Conservation (phyloP, 2,797 vertebrate species). For the Threskiornis aethiopicus region DNA sequence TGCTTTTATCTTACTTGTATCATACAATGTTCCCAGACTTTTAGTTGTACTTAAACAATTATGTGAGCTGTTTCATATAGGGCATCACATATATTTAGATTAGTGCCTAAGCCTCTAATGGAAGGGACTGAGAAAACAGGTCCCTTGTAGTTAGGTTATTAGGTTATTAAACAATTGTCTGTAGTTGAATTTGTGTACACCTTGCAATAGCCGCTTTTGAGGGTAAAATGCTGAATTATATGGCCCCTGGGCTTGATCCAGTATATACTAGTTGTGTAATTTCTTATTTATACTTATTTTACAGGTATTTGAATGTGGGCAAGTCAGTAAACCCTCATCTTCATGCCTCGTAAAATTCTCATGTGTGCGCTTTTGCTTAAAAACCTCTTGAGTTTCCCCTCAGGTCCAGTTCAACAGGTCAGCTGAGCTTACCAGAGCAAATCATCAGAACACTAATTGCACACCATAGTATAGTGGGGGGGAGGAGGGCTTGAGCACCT, state of each 20-base stretch:
- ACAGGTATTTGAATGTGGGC: neutral
- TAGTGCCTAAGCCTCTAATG: neutral
- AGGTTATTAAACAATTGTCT: neutral
- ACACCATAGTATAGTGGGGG: neutral
- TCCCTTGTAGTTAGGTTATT: neutral
- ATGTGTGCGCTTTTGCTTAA: neutral
- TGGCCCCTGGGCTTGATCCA: neutral
- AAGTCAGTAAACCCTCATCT: neutral
- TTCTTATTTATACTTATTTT: neutral
- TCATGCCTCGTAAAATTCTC: neutral
- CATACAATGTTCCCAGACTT: neutral
- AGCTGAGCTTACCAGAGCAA: neutral
- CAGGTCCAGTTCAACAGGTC: neutral
- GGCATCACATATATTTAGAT: neutral
- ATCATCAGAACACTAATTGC: neutral
- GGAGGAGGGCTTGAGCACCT: neutral
- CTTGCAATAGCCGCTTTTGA: neutral
- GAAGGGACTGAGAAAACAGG: neutral
- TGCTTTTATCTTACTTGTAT: neutral
- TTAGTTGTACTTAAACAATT: neutral
- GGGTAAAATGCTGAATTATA: neutral
- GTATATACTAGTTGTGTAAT: neutral
- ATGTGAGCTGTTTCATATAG: neutral
- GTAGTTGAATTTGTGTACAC: neutral
- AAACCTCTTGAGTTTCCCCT: neutral